Evolutionary conservation across 2,113 vertebrate genomes (phyloP), one percentile per base, ranked within the genome.

Genomic region (Suricata suricatta): DNA sequence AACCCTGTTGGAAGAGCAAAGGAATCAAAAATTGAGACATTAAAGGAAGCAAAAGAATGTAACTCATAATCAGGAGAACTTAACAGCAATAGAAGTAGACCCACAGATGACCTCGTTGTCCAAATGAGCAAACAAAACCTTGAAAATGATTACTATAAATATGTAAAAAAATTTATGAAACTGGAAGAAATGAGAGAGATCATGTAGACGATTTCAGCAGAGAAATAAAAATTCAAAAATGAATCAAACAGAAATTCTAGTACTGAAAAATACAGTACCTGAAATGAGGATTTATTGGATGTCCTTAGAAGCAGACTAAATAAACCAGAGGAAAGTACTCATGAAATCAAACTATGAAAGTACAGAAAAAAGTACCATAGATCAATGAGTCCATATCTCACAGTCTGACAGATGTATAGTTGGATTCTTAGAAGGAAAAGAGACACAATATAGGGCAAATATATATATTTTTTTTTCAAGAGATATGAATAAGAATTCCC

Each of bases 251-350:
- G 69, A 44, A 63, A 80, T 13, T n/a, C 44, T 35, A 64, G 21
- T 31, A 95, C 21, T 76, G 41, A 63, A 97, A 93, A 76, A 60
- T 52, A 82, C 12, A 87, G 12, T 69, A 90, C 77, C 44, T 83
- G n/a, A 97, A 91, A 79, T 88, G 31, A 91, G 25, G 77, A 87
- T 38, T 87, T 88, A 71, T 9, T 94, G 27, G 27, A 41, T 93
- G 33, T 47, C 90, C 57, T 77, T 63, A 87, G 81, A 90, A 93
- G 68, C 44, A 93, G 57, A 85, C 33, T 72, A 29, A 93, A 83
- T 41, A 38, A 96, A 82, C 19, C 23, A 79, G 35, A 85, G 79
- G 23, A 90, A 80, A 95, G n/a, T n/a, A 68, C 50, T 81, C 74
- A n/a, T 82, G 21, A 86, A 64, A 38, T 57, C 44, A 93, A 84